Conservation (phyloP, 2,888 invertebrate species). For the Oligia strigilis region DNA sequence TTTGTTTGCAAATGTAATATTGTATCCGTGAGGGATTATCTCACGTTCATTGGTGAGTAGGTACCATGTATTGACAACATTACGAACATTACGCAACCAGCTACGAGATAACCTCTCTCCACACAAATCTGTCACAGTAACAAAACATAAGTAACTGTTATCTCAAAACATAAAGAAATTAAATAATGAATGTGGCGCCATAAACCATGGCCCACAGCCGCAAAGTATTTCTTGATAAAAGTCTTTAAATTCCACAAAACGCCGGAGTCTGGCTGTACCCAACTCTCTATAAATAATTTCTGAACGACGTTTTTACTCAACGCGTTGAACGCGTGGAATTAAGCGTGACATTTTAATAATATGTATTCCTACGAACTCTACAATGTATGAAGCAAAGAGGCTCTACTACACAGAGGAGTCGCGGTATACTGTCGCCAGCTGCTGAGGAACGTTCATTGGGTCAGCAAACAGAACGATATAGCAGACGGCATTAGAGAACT, state of each 20-base stretch:
- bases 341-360: conserved; percentile 39
- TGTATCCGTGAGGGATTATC: neutral
- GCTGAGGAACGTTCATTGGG: conserved; percentile 13
- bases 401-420: conserved; percentile 5
- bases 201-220: conserved; percentile 14
- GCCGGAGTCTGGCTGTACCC: conserved; percentile 19
- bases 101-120: neutral
- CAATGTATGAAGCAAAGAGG: conserved; percentile 16
- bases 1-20: neutral
- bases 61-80: neutral
- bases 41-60: neutral
- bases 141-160: conserved; percentile 29
- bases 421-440: conserved; percentile 52
- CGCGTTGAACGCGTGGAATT: conserved; percentile 48
- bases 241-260: conserved; percentile 51
- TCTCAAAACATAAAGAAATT: conserved; percentile 31
- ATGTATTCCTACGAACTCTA: conserved; percentile 43
- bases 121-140: conserved; percentile 5
- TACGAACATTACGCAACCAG: neutral
- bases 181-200: conserved; percentile 25
- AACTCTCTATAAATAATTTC: conserved; percentile 54
- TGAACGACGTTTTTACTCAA: conserved; percentile 54
- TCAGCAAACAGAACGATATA: neutral
- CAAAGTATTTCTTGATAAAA: conserved; percentile 59
- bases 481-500: neutral